Conservation (phyloP, 2,797 vertebrate genomes). For the Garrulus glandarius region DNA sequence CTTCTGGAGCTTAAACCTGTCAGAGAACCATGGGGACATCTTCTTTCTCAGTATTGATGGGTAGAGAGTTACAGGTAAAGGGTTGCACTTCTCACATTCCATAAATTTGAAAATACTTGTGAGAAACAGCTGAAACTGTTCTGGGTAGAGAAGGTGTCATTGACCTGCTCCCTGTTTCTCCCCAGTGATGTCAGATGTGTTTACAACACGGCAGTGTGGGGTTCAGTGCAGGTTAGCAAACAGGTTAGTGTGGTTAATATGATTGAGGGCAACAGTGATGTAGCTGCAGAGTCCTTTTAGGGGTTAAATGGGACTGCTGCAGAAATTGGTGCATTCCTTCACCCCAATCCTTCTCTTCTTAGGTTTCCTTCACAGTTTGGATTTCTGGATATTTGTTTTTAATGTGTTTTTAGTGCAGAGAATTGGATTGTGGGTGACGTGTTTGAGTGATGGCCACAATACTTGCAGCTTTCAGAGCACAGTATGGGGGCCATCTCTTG, state of each 20-base stretch:
- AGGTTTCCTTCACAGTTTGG: neutral
- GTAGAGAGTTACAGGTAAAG: neutral
- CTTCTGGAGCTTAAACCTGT: neutral
- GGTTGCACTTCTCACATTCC: neutral
- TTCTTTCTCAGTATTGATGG: neutral
- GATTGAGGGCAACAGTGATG: neutral
- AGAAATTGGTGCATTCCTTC: neutral
- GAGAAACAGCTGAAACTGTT: neutral
- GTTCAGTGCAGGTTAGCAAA: neutral
- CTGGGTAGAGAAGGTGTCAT: neutral
- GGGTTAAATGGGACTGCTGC: neutral
- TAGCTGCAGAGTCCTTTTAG: neutral
- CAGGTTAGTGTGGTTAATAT: neutral
- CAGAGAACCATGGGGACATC: neutral
- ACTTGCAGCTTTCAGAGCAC: neutral
- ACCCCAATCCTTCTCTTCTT: neutral
- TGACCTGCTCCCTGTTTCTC: neutral
- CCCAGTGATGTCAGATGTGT: neutral
- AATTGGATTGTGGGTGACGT: neutral
- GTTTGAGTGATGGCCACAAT: neutral
- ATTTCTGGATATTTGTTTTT: neutral
- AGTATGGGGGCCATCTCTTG: neutral
- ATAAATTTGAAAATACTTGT: neutral
- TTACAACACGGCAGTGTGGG: rapidly evolving
- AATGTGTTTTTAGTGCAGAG: neutral